Percentiles rank a stretch among this genome's conserved stretches.
These are phyloP conservation scores for Galerucella pusilla DNA, from an alignment of 2,888 invertebrate species.

Conservation along the genomic window DNA sequence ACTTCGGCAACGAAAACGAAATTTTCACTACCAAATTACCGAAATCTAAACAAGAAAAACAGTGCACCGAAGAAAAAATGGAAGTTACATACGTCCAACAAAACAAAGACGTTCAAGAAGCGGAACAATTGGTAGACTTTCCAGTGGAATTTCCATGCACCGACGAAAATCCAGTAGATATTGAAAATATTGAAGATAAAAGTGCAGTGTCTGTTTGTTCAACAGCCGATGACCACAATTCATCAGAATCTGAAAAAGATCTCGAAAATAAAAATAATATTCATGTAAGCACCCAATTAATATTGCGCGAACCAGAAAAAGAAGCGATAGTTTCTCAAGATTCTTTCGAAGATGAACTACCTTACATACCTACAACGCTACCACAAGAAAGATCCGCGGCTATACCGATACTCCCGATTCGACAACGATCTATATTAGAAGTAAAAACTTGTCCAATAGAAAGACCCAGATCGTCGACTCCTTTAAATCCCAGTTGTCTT, in stretches of 20 bases:
- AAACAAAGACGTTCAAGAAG: background rate
- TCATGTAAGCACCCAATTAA: slow-evolving; percentile 64
- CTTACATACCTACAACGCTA: slow-evolving; percentile 90
- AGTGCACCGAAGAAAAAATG: slow-evolving; percentile 22
- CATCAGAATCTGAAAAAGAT: slow-evolving; percentile 80
- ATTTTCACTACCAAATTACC: slow-evolving; percentile 70
- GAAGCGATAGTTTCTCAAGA: slow-evolving; percentile 83
- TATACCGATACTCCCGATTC: slow-evolving; percentile 83
- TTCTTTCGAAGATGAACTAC: slow-evolving; percentile 86
- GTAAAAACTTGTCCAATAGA: slow-evolving; percentile 78
- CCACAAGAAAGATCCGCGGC: slow-evolving; percentile 86
- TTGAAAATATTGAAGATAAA: slow-evolving; percentile 26
- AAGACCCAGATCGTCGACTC: slow-evolving; percentile 78
- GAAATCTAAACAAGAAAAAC: slow-evolving; percentile 46
- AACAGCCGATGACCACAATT: slow-evolving; percentile 64
- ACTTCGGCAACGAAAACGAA: slow-evolving; percentile 76
- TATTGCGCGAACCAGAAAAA: slow-evolving; percentile 75
- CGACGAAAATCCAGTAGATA: background rate
- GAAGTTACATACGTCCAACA: slow-evolving; percentile 16
- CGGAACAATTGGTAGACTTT: background rate
- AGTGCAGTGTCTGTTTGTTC: slow-evolving; percentile 37
- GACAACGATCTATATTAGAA: slow-evolving; percentile 73
- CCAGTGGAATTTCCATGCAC: background rate
- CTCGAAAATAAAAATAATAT: slow-evolving; percentile 66
- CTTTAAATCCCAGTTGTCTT: slow-evolving; percentile 76